A percentile compares a stretch with the other conserved stretches of the same genome.
phyloP scores from a whole-genome alignment of 2,888 invertebrate genomes.

The Subacronicta megacephala region DNA sequence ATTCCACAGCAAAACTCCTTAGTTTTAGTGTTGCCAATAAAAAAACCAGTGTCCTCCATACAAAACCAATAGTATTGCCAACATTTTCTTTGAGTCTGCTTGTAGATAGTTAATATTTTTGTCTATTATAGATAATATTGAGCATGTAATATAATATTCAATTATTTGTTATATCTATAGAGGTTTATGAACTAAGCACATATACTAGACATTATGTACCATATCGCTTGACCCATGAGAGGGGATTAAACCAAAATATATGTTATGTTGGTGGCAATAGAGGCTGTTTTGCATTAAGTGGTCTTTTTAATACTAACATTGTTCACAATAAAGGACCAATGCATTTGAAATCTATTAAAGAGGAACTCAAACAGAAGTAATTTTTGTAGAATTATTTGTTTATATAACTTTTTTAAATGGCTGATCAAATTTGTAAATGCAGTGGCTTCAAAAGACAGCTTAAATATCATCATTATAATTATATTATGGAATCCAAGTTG shows the following conservation, averaged over 20 bases:
- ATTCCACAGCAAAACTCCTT: conserved; percentile 24
- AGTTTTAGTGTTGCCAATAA: conserved; percentile 54
- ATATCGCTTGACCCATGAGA: conserved; percentile 49
- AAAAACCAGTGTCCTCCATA: conserved; percentile 57
- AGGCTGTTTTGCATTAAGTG: conserved; percentile 48
- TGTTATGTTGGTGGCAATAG: conserved; percentile 34
- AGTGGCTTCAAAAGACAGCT: conserved; percentile 33
- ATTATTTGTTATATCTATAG: conserved; percentile 55
- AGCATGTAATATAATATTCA: conserved; percentile 46
- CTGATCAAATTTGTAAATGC: conserved; percentile 7
- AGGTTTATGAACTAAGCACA: conserved; percentile 54
- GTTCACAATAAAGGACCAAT: conserved; percentile 56
- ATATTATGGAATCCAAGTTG: conserved; percentile 3
- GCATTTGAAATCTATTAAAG: conserved; percentile 37
- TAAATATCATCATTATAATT: conserved; percentile 15
- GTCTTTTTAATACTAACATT: conserved; percentile 40
- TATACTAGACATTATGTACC: conserved; percentile 50
- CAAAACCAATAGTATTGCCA: conserved; percentile 53
- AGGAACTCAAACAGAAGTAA: conserved; percentile 26
- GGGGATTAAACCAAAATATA: conserved; percentile 31
- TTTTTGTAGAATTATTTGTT: conserved; percentile 40
- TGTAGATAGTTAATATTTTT: conserved; percentile 57
- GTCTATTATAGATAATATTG: conserved; percentile 48
- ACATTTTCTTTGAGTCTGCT: conserved; percentile 51
- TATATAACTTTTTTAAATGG: conserved; percentile 18